Evolutionary conservation across 2,797 vertebrate genomes (phyloP).

Genomic region (Alosa sapidissima): DNA sequence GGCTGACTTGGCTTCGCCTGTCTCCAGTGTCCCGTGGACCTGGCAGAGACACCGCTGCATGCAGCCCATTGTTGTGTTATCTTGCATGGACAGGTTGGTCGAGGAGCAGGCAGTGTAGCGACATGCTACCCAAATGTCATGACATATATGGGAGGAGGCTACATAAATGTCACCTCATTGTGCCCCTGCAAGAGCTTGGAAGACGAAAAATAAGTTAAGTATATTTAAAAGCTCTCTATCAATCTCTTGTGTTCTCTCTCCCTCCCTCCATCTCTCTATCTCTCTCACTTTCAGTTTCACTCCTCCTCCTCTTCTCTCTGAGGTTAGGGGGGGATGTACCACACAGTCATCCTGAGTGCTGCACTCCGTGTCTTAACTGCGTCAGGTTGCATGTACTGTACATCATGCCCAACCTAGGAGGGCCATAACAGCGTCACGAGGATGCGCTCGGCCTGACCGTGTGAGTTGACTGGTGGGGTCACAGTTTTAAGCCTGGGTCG

Average conservation of each 20-base stretch:
- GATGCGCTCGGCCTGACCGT: not conserved
- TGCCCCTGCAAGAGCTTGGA: conserved; percentile 5
- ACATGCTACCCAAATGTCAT: conserved; percentile 40
- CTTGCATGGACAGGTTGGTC: not conserved
- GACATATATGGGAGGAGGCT: conserved; percentile 28
- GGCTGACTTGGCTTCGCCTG: not conserved
- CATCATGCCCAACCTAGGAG: not conserved
- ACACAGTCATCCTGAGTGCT: not conserved
- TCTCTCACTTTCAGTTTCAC: not conserved
- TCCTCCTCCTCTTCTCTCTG: not conserved
- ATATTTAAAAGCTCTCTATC: not conserved
- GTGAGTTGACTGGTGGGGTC: not conserved
- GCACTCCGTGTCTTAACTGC: not conserved
- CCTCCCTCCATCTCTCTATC: not conserved
- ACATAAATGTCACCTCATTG: conserved; percentile 29
- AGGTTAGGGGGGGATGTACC: not conserved
- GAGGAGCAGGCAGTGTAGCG: not conserved
- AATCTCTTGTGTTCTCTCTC: not conserved
- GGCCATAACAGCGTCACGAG: not conserved
- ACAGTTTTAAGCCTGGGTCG: not conserved
- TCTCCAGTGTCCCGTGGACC: not conserved
- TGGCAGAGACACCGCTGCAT: not conserved
- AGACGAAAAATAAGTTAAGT: not conserved
- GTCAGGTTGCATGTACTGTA: not conserved
- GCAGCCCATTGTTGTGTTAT: not conserved